Percentiles rank a stretch among this genome's conserved stretches.
phyloP scores from a whole-genome alignment of 2,113 vertebrate genomes.

The Genyomyrus donnyi region DNA sequence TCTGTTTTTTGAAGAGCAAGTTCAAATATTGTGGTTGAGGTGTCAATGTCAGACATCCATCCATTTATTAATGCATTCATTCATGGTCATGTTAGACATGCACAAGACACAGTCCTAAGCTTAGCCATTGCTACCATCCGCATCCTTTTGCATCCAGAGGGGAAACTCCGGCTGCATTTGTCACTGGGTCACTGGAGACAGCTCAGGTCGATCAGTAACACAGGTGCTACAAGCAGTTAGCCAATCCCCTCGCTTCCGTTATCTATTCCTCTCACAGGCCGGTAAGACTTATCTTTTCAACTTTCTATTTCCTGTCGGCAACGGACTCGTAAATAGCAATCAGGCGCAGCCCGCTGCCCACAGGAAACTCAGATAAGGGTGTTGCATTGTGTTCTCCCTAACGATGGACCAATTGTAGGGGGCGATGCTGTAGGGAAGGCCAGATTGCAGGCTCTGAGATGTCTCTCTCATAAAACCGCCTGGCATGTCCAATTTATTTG shows the following conservation, averaged over 20 bases:
- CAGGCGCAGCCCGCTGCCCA: not conserved
- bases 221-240: not conserved
- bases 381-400: not conserved
- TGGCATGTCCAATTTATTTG: not conserved
- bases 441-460: not conserved
- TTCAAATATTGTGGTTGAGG: not conserved
- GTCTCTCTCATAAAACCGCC: not conserved
- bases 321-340: not conserved
- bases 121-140: not conserved
- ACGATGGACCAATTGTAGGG: not conserved
- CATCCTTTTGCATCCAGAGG: not conserved
- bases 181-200: not conserved
- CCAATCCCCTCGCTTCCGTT: not conserved
- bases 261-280: not conserved
- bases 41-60: not conserved
- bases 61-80: not conserved
- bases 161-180: not conserved
- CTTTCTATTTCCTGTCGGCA: not conserved
- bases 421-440: not conserved
- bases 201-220: not conserved
- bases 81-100: not conserved
- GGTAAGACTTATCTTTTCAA: not conserved
- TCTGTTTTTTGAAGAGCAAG: not conserved
- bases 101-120: not conserved
- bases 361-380: not conserved